Percentiles rank a stretch among this genome's conserved stretches.
These are phyloP conservation scores for Sardina pilchardus DNA, from an alignment of 2,113 vertebrate species.

Conservation along the genomic window DNA sequence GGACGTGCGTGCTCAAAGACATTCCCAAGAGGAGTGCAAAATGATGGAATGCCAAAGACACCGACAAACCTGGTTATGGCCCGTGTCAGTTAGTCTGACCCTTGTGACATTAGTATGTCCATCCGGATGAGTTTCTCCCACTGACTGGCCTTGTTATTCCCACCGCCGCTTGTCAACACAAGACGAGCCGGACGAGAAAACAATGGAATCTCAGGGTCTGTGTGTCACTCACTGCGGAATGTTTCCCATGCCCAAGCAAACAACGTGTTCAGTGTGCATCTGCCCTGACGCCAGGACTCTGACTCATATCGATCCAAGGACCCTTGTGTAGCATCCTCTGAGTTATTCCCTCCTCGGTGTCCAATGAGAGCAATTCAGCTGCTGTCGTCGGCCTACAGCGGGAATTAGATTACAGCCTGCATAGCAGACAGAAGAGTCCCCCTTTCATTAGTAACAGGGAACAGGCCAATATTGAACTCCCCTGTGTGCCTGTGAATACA, in stretches of 20 bases:
- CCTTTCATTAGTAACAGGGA: constrained; percentile 26
- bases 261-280: constrained; percentile 30
- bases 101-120: background rate
- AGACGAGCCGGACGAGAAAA: constrained; percentile 3
- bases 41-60: background rate
- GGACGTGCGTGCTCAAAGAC: background rate
- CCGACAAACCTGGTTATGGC: background rate
- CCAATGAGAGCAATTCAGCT: constrained; percentile 25
- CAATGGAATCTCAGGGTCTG: background rate
- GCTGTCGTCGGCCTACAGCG: constrained; percentile 19
- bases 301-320: constrained; percentile 18
- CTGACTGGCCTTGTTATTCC: constrained; percentile 15
- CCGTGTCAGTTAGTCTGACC: background rate
- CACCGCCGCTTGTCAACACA: background rate
- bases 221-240: background rate
- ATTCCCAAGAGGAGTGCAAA: background rate
- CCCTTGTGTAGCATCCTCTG: background rate
- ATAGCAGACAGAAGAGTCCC: constrained; percentile 30
- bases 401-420: constrained; percentile 39
- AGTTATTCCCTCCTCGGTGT: constrained; percentile 27
- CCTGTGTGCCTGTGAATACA: constrained; percentile 23
- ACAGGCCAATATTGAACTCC: constrained; percentile 12
- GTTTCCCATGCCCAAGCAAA: constrained; percentile 15
- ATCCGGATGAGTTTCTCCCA: constrained; percentile 19
- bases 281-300: background rate